Base-by-base conservation (phyloP, 35 echinoderm and acorn worm species). In the Heliocidaris tuberculata region DNA sequence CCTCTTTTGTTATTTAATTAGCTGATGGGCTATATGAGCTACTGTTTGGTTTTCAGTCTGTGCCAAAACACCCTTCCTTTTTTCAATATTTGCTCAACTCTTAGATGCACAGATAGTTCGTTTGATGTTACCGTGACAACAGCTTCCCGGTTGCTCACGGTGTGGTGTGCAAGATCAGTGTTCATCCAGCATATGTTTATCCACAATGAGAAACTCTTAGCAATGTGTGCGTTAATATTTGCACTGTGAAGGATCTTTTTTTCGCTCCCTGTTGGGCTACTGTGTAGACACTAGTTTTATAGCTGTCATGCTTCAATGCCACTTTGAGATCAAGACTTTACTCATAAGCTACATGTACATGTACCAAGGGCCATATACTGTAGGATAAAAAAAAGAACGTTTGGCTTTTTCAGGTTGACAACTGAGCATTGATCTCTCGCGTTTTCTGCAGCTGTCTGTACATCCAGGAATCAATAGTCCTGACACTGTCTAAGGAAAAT, bases 21-120 rank as follows among this genome's bases (percentile, higher is more conserved):
- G 6, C 21, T n/a, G 21, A 78, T 78, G 21, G 27, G 65, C 21
- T 21, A 78, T 7, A 78, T 78, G 65, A 78, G 21, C 21, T 21
- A 78, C 21, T 78, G 65, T 78, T 78, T 78, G 65, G 65, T 27
- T 78, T 9, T 78, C 65, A 78, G 65, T 78, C 19, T n/a, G 65
- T 78, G 21, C 27, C 21, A 48, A 12, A 89, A 48, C 87, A 89
- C 31, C 31, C 87, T 89, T 47, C 47, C 87, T 31, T 13, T 42
- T 32, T 32, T 42, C 87, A 47, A 48, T 89, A 47, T 89, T 32
- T 89, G 87, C 65, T 89, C 85, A 89, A 48, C 31, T 89, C 87
- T 89, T 32, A 15, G 87, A 32, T 89, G 87, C 87, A 13, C 32
- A 47, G 11, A 78, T 78, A 78, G 31, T 48, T 89, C 31, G 87